Conservation (phyloP, 2,113 vertebrate species). For the Orthonyx spaldingii region DNA sequence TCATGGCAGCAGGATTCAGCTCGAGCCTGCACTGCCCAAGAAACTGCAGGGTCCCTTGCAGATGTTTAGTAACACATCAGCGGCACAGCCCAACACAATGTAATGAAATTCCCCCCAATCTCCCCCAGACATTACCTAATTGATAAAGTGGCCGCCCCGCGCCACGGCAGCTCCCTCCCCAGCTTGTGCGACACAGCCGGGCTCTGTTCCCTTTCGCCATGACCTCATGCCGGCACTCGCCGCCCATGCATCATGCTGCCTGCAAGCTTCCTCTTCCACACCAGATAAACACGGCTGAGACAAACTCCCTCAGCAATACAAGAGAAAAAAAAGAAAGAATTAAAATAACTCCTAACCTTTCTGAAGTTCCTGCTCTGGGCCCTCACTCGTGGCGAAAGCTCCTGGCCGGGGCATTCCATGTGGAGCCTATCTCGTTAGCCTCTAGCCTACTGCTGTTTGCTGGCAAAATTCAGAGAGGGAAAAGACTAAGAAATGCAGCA, state of each 20-base stretch:
- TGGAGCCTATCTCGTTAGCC: not conserved
- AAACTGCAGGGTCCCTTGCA: conserved; percentile 7
- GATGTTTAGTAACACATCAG: conserved; percentile 61
- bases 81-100: conserved; percentile 26
- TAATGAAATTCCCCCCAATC: conserved; percentile 60
- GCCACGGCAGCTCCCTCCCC: conserved; percentile 39
- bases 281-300: conserved; percentile 63
- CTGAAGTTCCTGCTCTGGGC: not conserved
- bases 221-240: conserved; percentile 69
- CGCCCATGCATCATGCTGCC: conserved; percentile 65
- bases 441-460: not conserved
- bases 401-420: fast-evolving
- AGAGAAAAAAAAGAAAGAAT: not conserved
- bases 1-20: fast-evolving
- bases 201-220: conserved; percentile 68
- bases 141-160: conserved; percentile 65
- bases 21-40: not conserved
- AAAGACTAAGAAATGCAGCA: not conserved
- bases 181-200: conserved; percentile 51
- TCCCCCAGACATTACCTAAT: conserved; percentile 79
- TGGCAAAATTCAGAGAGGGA: not conserved
- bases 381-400: not conserved
- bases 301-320: conserved; percentile 24
- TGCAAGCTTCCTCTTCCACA: conserved; percentile 68
- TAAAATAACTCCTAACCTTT: not conserved